These are phyloP conservation scores for Neosalanx taihuensis DNA, from an alignment of 2,797 vertebrate species.

Conservation along the genomic window DNA sequence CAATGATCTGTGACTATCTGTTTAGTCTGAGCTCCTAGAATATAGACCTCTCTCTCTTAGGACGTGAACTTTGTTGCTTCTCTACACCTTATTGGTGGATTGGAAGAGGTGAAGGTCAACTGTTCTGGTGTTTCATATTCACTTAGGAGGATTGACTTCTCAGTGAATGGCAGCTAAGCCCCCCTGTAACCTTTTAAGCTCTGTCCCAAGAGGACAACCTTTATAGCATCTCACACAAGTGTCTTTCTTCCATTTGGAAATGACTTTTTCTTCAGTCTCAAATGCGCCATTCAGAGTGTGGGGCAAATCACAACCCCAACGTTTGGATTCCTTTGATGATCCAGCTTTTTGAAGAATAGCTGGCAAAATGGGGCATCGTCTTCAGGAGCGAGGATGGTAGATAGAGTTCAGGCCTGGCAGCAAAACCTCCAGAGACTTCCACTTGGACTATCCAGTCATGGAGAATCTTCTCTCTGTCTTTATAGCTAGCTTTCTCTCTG, in stretches of 20 bases:
- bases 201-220: background rate
- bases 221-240: background rate
- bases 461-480: background rate
- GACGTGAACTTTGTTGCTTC: background rate
- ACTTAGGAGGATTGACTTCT: background rate
- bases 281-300: background rate
- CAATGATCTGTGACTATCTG: too few relatives aligned
- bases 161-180: background rate
- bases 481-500: background rate
- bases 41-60: background rate
- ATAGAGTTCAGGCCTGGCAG: background rate
- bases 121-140: background rate
- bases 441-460: background rate
- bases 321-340: background rate
- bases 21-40: too few relatives aligned
- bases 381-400: background rate
- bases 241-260: background rate
- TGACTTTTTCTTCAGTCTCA: background rate
- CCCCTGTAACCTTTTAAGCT: conserved; percentile 8
- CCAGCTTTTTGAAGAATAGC: background rate
- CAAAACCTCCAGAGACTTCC: background rate
- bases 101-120: background rate
- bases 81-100: background rate
- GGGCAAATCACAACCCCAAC: background rate
- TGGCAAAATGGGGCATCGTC: background rate